Conservation (phyloP, 2,888 invertebrate genomes). For the Pogonocherus hispidulus region DNA sequence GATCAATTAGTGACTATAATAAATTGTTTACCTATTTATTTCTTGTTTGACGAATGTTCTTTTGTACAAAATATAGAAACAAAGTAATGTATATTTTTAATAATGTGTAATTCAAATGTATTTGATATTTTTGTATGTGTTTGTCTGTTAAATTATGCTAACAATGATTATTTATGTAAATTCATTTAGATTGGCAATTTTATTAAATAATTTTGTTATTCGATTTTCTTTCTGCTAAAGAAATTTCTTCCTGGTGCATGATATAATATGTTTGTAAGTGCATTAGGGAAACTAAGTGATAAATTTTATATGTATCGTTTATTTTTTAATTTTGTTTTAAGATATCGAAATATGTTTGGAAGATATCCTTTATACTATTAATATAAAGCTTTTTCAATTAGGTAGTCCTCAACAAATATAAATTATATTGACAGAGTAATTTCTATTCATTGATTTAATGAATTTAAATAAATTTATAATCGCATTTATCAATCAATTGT, state of each 20-base stretch:
- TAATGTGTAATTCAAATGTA: conserved; percentile 39
- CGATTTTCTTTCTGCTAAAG: conserved; percentile 18
- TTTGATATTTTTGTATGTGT: conserved; percentile 45
- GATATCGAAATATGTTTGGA: conserved; percentile 64
- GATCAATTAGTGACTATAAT: conserved; percentile 21
- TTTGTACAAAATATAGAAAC: conserved; percentile 38
- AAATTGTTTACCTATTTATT: conserved; percentile 30
- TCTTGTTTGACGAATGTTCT: conserved; percentile 32
- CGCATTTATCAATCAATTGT: not conserved
- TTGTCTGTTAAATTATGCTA: conserved; percentile 39
- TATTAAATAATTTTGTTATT: conserved; percentile 35
- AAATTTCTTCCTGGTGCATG: conserved; percentile 43
- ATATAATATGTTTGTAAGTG: conserved; percentile 50
- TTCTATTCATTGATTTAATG: conserved; percentile 28
- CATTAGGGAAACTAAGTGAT: conserved; percentile 45
- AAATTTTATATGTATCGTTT: conserved; percentile 44
- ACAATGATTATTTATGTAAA: conserved; percentile 23
- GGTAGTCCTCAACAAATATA: conserved; percentile 56
- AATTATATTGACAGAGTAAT: conserved; percentile 26
- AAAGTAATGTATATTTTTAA: conserved; percentile 41
- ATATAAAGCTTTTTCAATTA: conserved; percentile 56
- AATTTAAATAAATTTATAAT: not conserved
- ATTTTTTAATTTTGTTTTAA: conserved; percentile 53
- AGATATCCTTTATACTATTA: conserved; percentile 57
- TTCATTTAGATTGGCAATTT: conserved; percentile 37